Base-by-base conservation (phyloP, 2,888 invertebrate genomes). In the Neoitamus cyanurus region DNA sequence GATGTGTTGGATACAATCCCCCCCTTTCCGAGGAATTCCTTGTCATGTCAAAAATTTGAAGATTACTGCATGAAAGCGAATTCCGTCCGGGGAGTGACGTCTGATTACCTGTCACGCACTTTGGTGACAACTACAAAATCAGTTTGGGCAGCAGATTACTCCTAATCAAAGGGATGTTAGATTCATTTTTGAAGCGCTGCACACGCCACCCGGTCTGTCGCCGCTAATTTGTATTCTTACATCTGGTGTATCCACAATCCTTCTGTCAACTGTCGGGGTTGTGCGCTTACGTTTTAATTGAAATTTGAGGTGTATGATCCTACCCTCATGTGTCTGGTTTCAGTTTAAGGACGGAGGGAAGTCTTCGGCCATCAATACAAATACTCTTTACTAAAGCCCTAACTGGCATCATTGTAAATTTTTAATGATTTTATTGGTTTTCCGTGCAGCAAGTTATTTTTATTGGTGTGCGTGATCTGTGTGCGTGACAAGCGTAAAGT, bases 91-190 rank as follows among this genome's bases (percentile, higher is more conserved):
- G 48, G 78, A 31, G 25, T 82, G 78, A 68, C 28, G 36, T 13
- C 25, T 82, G 82, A 68, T 28, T 48, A 34, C 25, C 77, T 77
- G 77, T 7, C 25, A 82, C 1, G 25, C 68, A 1, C 30, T 36
- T 13, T 28, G 46, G 84, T 85, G 85, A 85, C 85, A 85, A 83
- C 84, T 69, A 42, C 37, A 70, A 84, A 84, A 85, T 86, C n/a
- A n/a, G 80, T 86, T 84, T 84, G 84, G 83, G 68, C 80, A 83
- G 73, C 58, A 84, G 42, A 84, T 86, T 84, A 84, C n/a, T 86
- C 34, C 70, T 80, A 82, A 86, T 86, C 83, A 86, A 86, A 83
- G 82, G 83, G 69, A 86, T 85, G 85, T 84, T 83, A 84, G 83
- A 85, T 84, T 68, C 70, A 85, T 84, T 85, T 85, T 78, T 13